These are phyloP conservation scores for Troides aeacus DNA, from an alignment of 2,888 invertebrate species.

Conservation along the genomic window DNA sequence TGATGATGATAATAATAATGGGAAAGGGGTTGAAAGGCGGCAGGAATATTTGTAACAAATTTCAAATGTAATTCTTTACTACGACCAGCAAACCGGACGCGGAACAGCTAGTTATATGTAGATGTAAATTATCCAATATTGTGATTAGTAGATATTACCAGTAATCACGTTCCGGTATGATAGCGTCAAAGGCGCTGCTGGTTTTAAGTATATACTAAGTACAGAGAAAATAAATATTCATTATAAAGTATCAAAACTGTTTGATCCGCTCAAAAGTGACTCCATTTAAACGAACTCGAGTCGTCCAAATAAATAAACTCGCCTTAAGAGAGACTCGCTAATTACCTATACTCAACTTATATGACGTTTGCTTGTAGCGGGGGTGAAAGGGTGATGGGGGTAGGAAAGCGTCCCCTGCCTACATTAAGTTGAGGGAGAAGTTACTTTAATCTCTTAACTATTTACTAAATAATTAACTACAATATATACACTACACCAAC, in stretches of 20 bases:
- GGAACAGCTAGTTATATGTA: too few species aligned
- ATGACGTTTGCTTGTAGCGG: slow-evolving; percentile 26
- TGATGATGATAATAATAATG: too few species aligned
- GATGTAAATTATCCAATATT: too few species aligned
- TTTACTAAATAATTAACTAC: slow-evolving; percentile 18
- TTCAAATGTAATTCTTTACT: too few species aligned
- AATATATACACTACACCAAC: too few species aligned
- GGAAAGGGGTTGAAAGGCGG: too few species aligned
- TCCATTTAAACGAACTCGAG: slow-evolving; percentile 66
- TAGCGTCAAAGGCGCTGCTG: too few species aligned
- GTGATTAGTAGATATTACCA: too few species aligned
- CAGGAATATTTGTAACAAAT: too few species aligned
- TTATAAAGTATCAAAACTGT: slow-evolving; percentile 50
- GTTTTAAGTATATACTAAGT: neutral
- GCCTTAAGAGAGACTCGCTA: slow-evolving; percentile 60
- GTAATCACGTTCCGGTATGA: too few species aligned
- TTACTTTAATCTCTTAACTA: slow-evolving; percentile 27
- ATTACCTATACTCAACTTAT: slow-evolving; percentile 55
- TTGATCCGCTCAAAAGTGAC: slow-evolving; percentile 34
- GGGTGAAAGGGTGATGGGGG: slow-evolving; percentile 11
- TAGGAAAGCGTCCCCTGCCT: slow-evolving; percentile 10
- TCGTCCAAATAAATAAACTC: slow-evolving; percentile 72
- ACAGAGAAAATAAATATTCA: slow-evolving; percentile 1
- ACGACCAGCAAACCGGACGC: too few species aligned
- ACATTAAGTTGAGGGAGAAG: slow-evolving; percentile 25